Percentiles rank a stretch among this genome's conserved stretches.
Conservation (phyloP, 2,888 invertebrate genomes). For the Neoscelio sp. region DNA sequence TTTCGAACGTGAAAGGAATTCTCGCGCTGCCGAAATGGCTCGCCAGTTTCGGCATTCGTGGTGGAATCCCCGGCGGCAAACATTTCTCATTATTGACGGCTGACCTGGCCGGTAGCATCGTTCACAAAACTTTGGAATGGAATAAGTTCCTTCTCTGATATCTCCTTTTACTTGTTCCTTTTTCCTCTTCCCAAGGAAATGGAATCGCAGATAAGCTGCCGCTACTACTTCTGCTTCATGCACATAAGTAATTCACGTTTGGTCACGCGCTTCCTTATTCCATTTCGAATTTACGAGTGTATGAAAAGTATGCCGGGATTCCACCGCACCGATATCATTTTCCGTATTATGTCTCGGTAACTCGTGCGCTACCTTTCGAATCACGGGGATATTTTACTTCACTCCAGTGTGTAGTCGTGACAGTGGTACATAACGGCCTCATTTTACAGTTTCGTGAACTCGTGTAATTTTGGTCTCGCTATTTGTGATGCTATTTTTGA, state of each 20-base stretch:
- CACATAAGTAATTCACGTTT: conserved; percentile 62
- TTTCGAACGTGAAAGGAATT: conserved; percentile 78
- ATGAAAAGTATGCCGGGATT: conserved; percentile 16
- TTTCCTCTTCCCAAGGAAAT: conserved; percentile 45
- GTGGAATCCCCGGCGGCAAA: conserved; percentile 72
- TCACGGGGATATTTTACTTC: conserved; percentile 11
- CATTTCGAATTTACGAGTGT: conserved; percentile 57
- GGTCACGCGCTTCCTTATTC: conserved; percentile 64
- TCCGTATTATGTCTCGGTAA: conserved; percentile 28
- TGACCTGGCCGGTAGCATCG: conserved; percentile 72
- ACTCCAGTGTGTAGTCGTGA: conserved; percentile 25
- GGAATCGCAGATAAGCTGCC: conserved; percentile 62
- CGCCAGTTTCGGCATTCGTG: conserved; percentile 63
- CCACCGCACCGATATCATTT: conserved; percentile 26
- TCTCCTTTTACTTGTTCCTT: conserved; percentile 49
- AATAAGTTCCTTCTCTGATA: conserved; percentile 73
- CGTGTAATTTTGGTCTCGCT: conserved; percentile 30
- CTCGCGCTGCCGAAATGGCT: conserved; percentile 65
- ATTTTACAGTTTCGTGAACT: conserved; percentile 49
- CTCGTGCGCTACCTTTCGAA: conserved; percentile 21
- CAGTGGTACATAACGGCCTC: conserved; percentile 43
- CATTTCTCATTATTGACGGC: conserved; percentile 79
- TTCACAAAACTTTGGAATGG: conserved; percentile 75
- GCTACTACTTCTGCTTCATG: conserved; percentile 20
- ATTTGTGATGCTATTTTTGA: no score